Evolutionary conservation across 2,797 vertebrate genomes (phyloP).

Genomic region (Diglossa cyanea): DNA sequence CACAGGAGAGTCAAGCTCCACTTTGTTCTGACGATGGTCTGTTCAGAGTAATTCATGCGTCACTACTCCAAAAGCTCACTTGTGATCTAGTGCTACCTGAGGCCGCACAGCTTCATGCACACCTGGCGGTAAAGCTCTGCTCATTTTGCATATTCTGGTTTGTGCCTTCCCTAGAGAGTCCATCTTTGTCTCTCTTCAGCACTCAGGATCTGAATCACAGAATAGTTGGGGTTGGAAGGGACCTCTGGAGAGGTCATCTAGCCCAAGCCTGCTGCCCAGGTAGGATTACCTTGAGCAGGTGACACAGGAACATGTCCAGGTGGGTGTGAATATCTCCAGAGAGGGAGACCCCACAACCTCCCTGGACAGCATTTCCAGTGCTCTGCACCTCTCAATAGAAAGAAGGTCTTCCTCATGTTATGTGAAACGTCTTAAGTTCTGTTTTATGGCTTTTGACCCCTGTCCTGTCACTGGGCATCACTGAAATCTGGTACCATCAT

Average conservation of each 20-base stretch:
- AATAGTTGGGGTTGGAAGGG: fast-evolving
- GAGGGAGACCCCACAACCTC: fast-evolving
- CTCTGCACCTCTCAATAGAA: not conserved
- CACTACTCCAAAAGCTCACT: not conserved
- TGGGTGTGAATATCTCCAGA: not conserved
- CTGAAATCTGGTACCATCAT: fast-evolving
- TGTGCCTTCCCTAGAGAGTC: fast-evolving
- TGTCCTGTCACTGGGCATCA: not conserved
- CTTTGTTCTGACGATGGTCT: not conserved
- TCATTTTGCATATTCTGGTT: not conserved
- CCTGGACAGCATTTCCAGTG: not conserved
- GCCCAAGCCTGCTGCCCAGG: not conserved
- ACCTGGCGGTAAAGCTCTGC: not conserved
- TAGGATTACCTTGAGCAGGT: fast-evolving
- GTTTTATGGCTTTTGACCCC: fast-evolving
- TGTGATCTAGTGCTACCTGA: not conserved
- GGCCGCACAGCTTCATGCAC: not conserved
- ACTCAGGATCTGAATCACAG: not conserved
- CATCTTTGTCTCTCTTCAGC: not conserved
- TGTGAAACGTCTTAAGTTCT: fast-evolving
- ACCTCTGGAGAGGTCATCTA: not conserved
- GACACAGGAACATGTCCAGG: fast-evolving
- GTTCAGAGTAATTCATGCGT: not conserved
- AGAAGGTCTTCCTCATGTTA: not conserved
- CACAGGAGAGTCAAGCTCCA: not conserved